Evolutionary conservation across 2,888 invertebrate species (phyloP).

Genomic region (Polydrusus tereticollis): DNA sequence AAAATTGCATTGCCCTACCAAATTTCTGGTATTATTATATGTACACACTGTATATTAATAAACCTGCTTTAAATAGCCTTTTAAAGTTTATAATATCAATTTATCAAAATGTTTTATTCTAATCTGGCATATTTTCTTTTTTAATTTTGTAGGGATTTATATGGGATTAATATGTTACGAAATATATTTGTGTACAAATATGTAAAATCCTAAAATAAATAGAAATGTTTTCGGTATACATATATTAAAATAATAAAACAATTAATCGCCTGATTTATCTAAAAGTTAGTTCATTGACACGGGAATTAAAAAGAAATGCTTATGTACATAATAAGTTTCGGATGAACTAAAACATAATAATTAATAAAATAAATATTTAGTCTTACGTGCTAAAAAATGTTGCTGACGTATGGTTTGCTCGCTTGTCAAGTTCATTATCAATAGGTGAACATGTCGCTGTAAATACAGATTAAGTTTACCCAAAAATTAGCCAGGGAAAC

Average conservation of each 20-base stretch:
- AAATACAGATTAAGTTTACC: neutral
- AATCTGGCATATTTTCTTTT: too few relatives aligned
- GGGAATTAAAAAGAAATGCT: neutral
- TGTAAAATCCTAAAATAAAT: too few relatives aligned
- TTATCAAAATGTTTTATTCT: too few relatives aligned
- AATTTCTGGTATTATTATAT: too few relatives aligned
- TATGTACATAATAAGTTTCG: neutral
- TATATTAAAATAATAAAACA: neutral
- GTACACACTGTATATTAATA: too few relatives aligned
- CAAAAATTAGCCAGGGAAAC: neutral
- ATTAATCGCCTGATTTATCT: neutral
- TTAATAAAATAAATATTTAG: slow-evolving; percentile 14
- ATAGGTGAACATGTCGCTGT: neutral
- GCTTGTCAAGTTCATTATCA: slow-evolving; percentile 13
- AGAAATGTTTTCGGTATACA: too few relatives aligned
- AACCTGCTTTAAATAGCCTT: too few relatives aligned
- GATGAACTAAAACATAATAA: slow-evolving; percentile 11
- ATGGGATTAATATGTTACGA: too few relatives aligned
- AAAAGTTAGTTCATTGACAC: neutral
- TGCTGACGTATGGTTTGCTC: slow-evolving; percentile 1
- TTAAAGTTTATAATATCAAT: too few relatives aligned
- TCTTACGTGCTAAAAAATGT: slow-evolving; percentile 6
- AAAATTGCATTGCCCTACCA: too few relatives aligned
- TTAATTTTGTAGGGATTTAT: too few relatives aligned
- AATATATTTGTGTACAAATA: too few relatives aligned